Percentiles rank a stretch among this genome's conserved stretches.
These are phyloP conservation scores for Drusus annulatus DNA, from an alignment of 1,140 invertebrate species.

Conservation along the genomic window DNA sequence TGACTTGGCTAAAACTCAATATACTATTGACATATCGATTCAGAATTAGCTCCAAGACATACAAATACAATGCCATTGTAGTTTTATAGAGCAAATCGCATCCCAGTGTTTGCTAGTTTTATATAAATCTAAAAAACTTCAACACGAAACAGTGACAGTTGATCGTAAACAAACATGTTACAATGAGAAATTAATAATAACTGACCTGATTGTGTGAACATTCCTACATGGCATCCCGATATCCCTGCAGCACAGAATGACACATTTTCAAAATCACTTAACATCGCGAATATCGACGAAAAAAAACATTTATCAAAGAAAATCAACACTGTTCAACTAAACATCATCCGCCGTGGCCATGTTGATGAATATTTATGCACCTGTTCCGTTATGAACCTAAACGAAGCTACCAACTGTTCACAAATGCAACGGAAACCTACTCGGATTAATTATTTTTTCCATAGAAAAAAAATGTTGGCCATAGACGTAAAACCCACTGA, in stretches of 20 bases:
- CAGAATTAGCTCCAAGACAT: neutral
- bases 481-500: too few relatives aligned
- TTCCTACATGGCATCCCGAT: slow-evolving; percentile 68
- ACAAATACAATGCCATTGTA: neutral
- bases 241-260: slow-evolving; percentile 69
- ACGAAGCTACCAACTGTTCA: too few relatives aligned
- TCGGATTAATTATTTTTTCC: too few relatives aligned
- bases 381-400: too few relatives aligned
- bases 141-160: slow-evolving; percentile 47
- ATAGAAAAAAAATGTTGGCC: too few relatives aligned
- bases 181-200: slow-evolving; percentile 56
- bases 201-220: slow-evolving; percentile 67
- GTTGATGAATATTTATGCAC: slow-evolving; percentile 35
- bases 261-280: slow-evolving; percentile 72
- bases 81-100: neutral
- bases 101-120: neutral
- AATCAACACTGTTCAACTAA: slow-evolving; percentile 21
- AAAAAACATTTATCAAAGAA: slow-evolving; percentile 60
- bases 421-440: too few relatives aligned
- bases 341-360: slow-evolving; percentile 44
- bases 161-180: slow-evolving; percentile 60
- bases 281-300: slow-evolving; percentile 66
- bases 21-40: neutral
- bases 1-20: neutral
- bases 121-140: slow-evolving; percentile 8